Base-by-base conservation (phyloP, 2,797 vertebrate species). In the Helicolenus hilgendorfi region DNA sequence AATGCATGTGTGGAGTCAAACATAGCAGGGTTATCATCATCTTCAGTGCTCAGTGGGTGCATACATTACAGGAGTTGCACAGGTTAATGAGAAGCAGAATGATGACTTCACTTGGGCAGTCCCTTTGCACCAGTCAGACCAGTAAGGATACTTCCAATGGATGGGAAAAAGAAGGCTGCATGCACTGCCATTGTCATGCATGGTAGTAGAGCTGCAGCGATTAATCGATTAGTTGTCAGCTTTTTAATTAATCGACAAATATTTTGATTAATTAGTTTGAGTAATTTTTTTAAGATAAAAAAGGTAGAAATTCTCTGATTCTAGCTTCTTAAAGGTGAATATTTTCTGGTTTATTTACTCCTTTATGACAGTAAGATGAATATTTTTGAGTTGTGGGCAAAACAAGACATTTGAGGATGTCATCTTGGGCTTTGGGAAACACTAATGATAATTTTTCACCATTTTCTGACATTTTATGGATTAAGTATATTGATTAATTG, bases 11-110 rank as follows among this genome's bases (percentile, higher is more conserved):
- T 60, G n/a, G 8, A 72, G 80, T 73, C 26, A 49, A 35, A 33
- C 64, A 53, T 26, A 11, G 35, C 20, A 64, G 63, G 62, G 41
- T 49, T 70, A 45, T 45, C 53, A 70, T 72, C 85, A 59, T 59
- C 62, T 35, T 22, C 53, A 55, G 55, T 53, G 24, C 79, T 86
- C 63, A 33, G 59, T 74, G 58, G 77, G 38, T 72, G 60, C 49
- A 69, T 85, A 26, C 49, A 78, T 85, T 49, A 20, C 41, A 49
- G 15, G 59, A 59, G 83, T 64, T 74, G 49, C 83, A 86, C 83
- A 86, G 91, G 70, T 84, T 85, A 88, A 90, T 85, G 84, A 87
- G 91, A 76, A 79, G 18, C 83, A 77, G 59, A 45, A 18, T 49
- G 59, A 58, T 45, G 71, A 69, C 65, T 71, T 78, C 31, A 31